Evolutionary conservation across 1,140 invertebrate species (phyloP).

Genomic region (Sycophaga agraensis): DNA sequence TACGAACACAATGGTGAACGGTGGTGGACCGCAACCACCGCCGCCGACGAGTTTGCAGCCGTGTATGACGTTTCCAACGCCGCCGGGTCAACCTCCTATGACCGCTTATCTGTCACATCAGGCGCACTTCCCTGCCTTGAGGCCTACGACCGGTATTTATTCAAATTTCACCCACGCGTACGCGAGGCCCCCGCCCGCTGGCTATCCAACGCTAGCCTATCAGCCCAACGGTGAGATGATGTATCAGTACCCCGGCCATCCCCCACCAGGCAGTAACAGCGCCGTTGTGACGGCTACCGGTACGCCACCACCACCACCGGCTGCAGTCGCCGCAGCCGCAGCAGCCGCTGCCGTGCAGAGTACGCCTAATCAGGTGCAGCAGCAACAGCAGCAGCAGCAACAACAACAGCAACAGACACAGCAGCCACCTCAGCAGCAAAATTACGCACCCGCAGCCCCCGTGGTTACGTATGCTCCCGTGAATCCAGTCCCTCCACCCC

Average conservation of each 20-base stretch:
- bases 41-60: conserved; percentile 6
- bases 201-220: conserved; percentile 49
- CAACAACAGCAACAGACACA: conserved; percentile 50
- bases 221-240: conserved; percentile 58
- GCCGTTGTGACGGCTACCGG: conserved; percentile 9
- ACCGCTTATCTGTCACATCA: conserved; percentile 52
- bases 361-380: conserved; percentile 9
- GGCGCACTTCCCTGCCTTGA: conserved; percentile 50
- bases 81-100: conserved; percentile 50
- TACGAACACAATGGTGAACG: conserved; percentile 46
- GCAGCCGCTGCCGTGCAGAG: conserved; percentile 45
- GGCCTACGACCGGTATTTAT: conserved; percentile 50
- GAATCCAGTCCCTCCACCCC: conserved; percentile 50
- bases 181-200: conserved; percentile 50
- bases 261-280: conserved; percentile 43
- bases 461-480: conserved; percentile 40
- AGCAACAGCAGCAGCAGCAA: conserved; percentile 7
- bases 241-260: conserved; percentile 57
- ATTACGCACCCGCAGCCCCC: conserved; percentile 49
- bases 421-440: conserved; percentile 49
- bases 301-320: conserved; percentile 51
- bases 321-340: conserved; percentile 49
- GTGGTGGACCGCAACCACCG: conserved; percentile 37
- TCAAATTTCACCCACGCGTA: conserved; percentile 54
- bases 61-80: conserved; percentile 45